Percentiles rank a stretch among this genome's conserved stretches.
Conservation (phyloP, 2,113 vertebrate species). For the Aptenodytes forsteri region DNA sequence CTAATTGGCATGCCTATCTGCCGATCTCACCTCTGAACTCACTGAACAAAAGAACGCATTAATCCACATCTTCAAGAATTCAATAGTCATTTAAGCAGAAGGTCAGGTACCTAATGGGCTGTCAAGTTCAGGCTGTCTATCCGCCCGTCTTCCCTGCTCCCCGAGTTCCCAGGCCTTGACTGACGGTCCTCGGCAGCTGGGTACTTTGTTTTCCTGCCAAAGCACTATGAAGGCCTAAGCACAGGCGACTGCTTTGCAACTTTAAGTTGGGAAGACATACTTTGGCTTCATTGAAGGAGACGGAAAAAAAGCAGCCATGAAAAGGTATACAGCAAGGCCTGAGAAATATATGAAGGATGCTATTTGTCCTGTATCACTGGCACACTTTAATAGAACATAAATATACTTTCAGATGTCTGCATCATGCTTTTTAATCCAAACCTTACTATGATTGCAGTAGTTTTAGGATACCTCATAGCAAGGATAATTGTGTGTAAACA, state of each 20-base stretch:
- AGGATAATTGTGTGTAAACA: not conserved
- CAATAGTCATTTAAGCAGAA: slow-evolving; percentile 43
- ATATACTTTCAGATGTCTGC: not conserved
- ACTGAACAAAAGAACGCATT: not conserved
- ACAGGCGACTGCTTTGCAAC: not conserved
- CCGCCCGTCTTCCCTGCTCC: not conserved
- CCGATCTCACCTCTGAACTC: slow-evolving; percentile 8
- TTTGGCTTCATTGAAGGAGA: not conserved
- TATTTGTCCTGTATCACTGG: not conserved
- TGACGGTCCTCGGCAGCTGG: not conserved
- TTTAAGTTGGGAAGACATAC: not conserved
- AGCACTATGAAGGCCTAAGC: not conserved
- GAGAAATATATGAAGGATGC: not conserved
- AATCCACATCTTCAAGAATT: slow-evolving; percentile 18
- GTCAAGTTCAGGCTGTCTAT: slow-evolving; percentile 30
- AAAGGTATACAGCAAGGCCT: not conserved
- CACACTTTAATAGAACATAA: not conserved
- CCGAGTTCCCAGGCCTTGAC: slow-evolving; percentile 14
- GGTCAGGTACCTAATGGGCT: slow-evolving; percentile 54
- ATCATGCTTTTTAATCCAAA: rapidly evolving
- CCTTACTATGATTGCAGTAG: not conserved
- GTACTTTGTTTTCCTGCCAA: slow-evolving; percentile 12
- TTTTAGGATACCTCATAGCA: not conserved
- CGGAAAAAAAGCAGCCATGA: not conserved
- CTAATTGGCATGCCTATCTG: not conserved